Evolutionary conservation across 2,888 invertebrate species (phyloP).

Genomic region (Himalopsyche tibetana): DNA sequence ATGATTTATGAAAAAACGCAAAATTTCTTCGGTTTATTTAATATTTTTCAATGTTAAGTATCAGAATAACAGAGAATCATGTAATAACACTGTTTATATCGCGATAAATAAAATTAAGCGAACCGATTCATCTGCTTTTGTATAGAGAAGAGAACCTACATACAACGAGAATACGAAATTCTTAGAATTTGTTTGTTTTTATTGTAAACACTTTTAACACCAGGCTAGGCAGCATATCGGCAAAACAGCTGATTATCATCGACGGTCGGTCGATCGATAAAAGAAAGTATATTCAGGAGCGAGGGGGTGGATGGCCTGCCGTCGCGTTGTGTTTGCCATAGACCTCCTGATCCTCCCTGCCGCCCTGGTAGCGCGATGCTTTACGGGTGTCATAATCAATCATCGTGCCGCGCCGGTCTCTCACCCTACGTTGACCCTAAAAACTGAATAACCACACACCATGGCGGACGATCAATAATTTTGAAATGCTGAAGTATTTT

Average conservation of each 20-base stretch:
- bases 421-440: constrained; percentile 57
- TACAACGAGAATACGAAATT: too few relatives aligned
- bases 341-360: constrained; percentile 47
- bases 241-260: constrained; percentile 55
- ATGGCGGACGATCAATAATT: constrained; percentile 41
- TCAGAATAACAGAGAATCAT: too few relatives aligned
- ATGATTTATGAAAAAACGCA: too few relatives aligned
- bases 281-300: constrained; percentile 47
- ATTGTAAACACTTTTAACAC: neutral
- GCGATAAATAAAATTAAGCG: neutral
- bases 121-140: too few relatives aligned
- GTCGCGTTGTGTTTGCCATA: constrained; percentile 35
- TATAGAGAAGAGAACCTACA: too few relatives aligned
- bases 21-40: too few relatives aligned
- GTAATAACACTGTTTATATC: too few relatives aligned
- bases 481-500: constrained; percentile 24
- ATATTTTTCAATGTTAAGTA: too few relatives aligned
- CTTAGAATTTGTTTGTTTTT: too few relatives aligned
- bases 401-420: constrained; percentile 54
- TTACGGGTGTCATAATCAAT: constrained; percentile 63
- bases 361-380: constrained; percentile 51
- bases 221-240: constrained; percentile 41
- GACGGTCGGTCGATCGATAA: constrained; percentile 59
- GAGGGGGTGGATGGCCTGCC: constrained; percentile 34
- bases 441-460: constrained; percentile 44